Evolutionary conservation across 2,888 invertebrate genomes (phyloP).

Genomic region (Epinotia demarniana): DNA sequence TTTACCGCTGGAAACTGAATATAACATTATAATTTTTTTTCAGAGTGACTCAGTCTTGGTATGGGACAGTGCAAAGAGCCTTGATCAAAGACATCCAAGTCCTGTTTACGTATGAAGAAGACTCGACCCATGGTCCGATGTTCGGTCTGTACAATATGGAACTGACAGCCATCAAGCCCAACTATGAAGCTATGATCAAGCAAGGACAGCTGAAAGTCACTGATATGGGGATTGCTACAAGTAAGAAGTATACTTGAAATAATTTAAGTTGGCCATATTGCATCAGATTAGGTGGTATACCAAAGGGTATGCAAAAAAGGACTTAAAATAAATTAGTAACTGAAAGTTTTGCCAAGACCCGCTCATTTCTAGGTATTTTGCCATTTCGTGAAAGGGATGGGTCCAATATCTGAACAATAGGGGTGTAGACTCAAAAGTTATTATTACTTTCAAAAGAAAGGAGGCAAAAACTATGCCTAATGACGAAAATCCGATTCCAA

Average conservation of each 20-base stretch:
- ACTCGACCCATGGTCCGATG: constrained; percentile 87
- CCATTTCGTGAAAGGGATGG: too few species aligned
- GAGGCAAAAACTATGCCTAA: too few species aligned
- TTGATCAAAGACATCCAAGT: constrained; percentile 92
- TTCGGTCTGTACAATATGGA: constrained; percentile 92
- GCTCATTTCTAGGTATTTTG: too few species aligned
- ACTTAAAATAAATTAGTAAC: too few species aligned
- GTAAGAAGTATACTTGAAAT: constrained; percentile 77
- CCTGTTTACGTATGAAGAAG: constrained; percentile 90
- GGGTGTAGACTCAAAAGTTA: too few species aligned
- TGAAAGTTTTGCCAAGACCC: too few species aligned
- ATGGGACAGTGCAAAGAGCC: constrained; percentile 89
- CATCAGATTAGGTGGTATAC: too few species aligned
- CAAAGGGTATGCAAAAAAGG: too few species aligned
- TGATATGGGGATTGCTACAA: constrained; percentile 93
- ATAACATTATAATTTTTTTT: constrained; percentile 42
- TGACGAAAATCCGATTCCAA: too few species aligned
- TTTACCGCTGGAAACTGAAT: background rate
- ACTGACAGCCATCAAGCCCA: constrained; percentile 92
- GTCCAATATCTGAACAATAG: too few species aligned
- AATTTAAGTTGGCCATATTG: too few species aligned
- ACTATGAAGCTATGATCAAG: constrained; percentile 95
- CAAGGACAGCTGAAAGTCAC: constrained; percentile 92
- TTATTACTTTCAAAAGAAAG: too few species aligned
- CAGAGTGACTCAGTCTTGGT: constrained; percentile 88